These are phyloP conservation scores for Epirrhoe alternata DNA, from an alignment of 2,888 invertebrate species.

Conservation along the genomic window DNA sequence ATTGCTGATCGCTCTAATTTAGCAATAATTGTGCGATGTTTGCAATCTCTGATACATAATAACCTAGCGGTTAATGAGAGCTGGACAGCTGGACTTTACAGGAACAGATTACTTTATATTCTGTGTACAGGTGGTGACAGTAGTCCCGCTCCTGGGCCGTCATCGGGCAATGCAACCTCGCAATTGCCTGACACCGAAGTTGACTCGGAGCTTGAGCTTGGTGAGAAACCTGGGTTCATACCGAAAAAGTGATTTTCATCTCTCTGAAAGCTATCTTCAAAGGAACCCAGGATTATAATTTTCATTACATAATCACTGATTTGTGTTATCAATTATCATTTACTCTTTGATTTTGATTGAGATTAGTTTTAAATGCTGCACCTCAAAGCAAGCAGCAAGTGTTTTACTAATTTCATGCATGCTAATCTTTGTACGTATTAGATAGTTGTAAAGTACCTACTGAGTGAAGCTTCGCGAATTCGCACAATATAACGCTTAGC, in stretches of 20 bases:
- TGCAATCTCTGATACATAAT: no score
- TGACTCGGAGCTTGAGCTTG: slow-evolving; percentile 71
- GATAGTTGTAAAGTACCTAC: slow-evolving; percentile 1
- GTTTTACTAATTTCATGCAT: slow-evolving; percentile 18
- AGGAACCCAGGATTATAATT: slow-evolving; percentile 9
- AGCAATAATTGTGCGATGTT: no score
- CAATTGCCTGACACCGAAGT: slow-evolving; percentile 61
- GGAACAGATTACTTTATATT: slow-evolving; percentile 49
- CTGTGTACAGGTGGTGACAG: slow-evolving; percentile 74
- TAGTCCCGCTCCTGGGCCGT: slow-evolving; percentile 67
- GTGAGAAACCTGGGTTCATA: slow-evolving; percentile 58
- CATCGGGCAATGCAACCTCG: slow-evolving; percentile 60
- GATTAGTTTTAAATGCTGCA: slow-evolving; percentile 6
- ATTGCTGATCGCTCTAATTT: no score
- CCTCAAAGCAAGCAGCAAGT: slow-evolving; percentile 9
- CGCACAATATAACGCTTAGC: slow-evolving; percentile 15
- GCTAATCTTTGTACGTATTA: background rate
- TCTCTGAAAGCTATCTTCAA: background rate
- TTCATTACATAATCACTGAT: slow-evolving; percentile 9
- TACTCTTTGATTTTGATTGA: background rate
- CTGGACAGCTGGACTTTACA: background rate
- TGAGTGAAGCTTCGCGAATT: slow-evolving; percentile 17
- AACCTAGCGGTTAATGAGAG: background rate
- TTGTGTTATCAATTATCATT: slow-evolving; percentile 8
- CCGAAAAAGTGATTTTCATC: background rate